Evolutionary conservation across 2,797 vertebrate species (phyloP).

Genomic region (Falco berigora): DNA sequence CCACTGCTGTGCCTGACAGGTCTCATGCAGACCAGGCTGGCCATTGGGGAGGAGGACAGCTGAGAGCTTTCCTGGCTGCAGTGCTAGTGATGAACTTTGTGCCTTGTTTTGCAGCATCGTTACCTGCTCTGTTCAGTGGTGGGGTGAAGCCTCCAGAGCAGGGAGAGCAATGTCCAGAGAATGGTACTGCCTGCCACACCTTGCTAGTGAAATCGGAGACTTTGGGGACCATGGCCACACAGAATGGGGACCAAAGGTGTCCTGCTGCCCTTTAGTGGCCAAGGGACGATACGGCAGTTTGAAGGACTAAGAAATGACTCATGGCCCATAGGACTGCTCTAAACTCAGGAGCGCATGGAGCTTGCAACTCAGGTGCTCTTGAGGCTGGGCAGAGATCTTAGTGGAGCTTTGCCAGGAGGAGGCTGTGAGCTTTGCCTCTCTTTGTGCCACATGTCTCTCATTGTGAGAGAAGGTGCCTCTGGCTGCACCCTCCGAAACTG

Average conservation of each 20-base stretch:
- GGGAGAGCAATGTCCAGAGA: neutral
- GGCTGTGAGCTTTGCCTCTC: neutral
- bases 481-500: neutral
- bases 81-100: neutral
- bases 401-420: neutral
- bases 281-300: neutral
- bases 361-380: neutral
- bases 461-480: neutral
- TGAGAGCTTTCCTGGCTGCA: neutral
- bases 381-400: neutral
- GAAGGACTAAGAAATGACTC: neutral
- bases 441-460: neutral
- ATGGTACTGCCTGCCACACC: neutral
- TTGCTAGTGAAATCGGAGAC: neutral
- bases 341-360: neutral
- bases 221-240: neutral
- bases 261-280: constrained; percentile 27
- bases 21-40: neutral
- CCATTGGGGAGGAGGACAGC: neutral
- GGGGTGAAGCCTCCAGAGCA: neutral
- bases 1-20: neutral
- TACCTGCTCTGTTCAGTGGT: neutral
- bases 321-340: neutral
- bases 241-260: neutral
- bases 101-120: neutral